Evolutionary conservation across 2,888 invertebrate species (phyloP), one percentile per base, ranked within the genome.

Genomic region (Leptopilina myrica): DNA sequence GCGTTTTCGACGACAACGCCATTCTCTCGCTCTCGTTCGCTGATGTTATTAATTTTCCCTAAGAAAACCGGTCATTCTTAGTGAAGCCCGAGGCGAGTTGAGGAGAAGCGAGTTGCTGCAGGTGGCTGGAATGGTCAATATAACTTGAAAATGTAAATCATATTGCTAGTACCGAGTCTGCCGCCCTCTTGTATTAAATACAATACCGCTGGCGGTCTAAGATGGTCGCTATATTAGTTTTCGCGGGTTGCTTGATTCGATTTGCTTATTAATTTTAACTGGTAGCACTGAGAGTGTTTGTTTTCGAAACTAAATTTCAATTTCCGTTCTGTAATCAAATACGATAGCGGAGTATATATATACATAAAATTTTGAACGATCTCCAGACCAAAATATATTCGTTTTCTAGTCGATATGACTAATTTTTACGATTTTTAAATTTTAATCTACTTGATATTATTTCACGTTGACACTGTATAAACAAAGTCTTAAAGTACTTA

Each of bases 111-210:
- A 84, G 86, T 87, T 87, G 91, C 83, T 91, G 89, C 91, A 91
- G 91, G 91, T 91, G 91, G 86, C 89, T 86, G 86, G 89, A 91
- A 91, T 91, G 91, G 91, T 91, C 91, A 90, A 91, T 91, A 91
- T 91, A 89, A 87, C 88, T 87, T 84, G 87, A 91, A 91, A 91
- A 91, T 91, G 91, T 91, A 91, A 91, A 91, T 91, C 91, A 90
- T 89, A 91, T 91, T 90, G 90, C 89, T 87, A 86, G 87, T 88
- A 87, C 87, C 73, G 79, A 82, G 81, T 80, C 77, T 80, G 78
- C 80, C 78, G 80, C 80, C 82, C 81, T 64, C 76, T 73, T 59
- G 87, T 86, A 87, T 87, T 86, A 86, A 86, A 84, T 83, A 83
- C 84, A 81, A 81, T 78, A 80, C 78, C 64, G 59, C 53, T 78